These are phyloP conservation scores for Artibeus jamaicensis DNA, from an alignment of 2,797 vertebrate species.

Conservation along the genomic window DNA sequence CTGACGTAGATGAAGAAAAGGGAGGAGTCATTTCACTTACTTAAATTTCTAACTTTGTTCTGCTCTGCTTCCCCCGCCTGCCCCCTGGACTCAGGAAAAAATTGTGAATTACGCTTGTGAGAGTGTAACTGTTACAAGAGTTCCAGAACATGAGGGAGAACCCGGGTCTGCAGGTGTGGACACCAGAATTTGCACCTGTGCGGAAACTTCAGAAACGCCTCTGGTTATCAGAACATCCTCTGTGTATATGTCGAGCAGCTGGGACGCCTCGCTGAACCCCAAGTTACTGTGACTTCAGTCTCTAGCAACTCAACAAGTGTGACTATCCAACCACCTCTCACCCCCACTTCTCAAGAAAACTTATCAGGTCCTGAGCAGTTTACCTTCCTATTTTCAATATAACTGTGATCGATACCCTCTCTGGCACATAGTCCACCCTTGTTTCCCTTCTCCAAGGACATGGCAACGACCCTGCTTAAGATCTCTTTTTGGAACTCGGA, in stretches of 20 bases:
- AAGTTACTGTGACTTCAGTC: neutral
- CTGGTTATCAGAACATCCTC: neutral
- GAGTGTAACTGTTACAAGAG: neutral
- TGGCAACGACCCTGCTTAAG: neutral
- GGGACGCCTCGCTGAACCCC: neutral
- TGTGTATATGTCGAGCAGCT: neutral
- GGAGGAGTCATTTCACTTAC: neutral
- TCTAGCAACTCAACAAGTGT: neutral
- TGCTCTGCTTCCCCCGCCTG: neutral
- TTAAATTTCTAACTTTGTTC: neutral
- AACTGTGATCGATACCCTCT: neutral
- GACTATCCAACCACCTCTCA: neutral
- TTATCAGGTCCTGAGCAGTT: neutral
- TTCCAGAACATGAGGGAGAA: neutral
- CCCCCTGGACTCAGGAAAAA: neutral
- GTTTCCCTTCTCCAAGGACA: neutral
- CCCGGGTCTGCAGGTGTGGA: neutral
- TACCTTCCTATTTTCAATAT: neutral
- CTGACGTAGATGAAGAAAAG: neutral
- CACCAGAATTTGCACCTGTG: neutral
- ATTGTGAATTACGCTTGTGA: neutral
- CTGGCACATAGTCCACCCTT: neutral
- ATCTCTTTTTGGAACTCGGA: neutral
- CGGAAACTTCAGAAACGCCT: neutral
- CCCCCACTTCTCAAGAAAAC: neutral